phyloP scores from a whole-genome alignment of 2,888 invertebrate species.

The Ophion obscuratus region DNA sequence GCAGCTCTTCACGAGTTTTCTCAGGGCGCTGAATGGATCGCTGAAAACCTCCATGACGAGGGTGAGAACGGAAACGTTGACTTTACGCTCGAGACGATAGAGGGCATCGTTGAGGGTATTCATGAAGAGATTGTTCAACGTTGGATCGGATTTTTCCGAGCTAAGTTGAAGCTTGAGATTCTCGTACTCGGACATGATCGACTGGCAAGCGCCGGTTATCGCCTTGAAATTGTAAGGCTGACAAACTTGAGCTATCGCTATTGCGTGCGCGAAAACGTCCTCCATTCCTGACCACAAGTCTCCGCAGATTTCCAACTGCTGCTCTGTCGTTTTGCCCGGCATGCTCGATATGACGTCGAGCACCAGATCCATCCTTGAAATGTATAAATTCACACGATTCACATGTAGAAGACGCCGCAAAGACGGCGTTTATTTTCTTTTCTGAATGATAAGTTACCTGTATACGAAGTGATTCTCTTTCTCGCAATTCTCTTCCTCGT shows the following conservation, averaged over 20 bases:
- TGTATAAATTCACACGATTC: not conserved
- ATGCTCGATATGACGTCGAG: slow-evolving; percentile 80
- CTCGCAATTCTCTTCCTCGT: slow-evolving; percentile 76
- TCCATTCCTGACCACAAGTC: slow-evolving; percentile 81
- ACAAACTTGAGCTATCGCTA: slow-evolving; percentile 84
- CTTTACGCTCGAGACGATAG: slow-evolving; percentile 88
- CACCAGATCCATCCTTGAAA: slow-evolving; percentile 80
- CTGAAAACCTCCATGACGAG: slow-evolving; percentile 85
- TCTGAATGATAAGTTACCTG: slow-evolving; percentile 71
- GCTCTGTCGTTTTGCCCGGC: slow-evolving; percentile 71
- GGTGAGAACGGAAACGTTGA: slow-evolving; percentile 88
- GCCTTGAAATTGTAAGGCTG: slow-evolving; percentile 81
- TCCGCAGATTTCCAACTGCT: slow-evolving; percentile 74
- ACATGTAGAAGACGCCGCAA: too few species aligned
- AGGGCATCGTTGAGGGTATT: slow-evolving; percentile 87
- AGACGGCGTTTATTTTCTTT: slow-evolving; percentile 19
- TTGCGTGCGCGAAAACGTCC: slow-evolving; percentile 82
- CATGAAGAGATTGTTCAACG: slow-evolving; percentile 86
- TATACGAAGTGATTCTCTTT: slow-evolving; percentile 81
- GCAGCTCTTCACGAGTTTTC: slow-evolving; percentile 80
- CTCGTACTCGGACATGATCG: slow-evolving; percentile 82
- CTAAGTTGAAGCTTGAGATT: slow-evolving; percentile 79
- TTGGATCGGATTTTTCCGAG: slow-evolving; percentile 82
- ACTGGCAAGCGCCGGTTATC: slow-evolving; percentile 82
- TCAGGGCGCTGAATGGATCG: slow-evolving; percentile 79